Conservation (phyloP, 2,113 vertebrate genomes). For the Hemibagrus wyckioides region DNA sequence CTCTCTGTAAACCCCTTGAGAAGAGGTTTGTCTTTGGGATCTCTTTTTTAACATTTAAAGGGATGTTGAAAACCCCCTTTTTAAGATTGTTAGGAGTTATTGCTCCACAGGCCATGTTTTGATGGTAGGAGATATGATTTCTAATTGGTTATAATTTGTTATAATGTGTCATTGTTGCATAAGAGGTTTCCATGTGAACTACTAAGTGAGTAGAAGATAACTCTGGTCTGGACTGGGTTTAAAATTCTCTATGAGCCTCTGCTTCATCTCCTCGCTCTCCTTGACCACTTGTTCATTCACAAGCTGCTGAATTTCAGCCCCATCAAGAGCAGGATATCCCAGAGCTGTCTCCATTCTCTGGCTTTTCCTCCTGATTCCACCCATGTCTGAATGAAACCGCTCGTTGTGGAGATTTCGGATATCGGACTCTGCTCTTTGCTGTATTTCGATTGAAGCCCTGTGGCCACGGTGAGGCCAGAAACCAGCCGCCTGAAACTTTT, state of each 20-base stretch:
- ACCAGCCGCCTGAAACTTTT: slow-evolving; percentile 9
- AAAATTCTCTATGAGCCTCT: neutral
- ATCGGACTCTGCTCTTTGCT: neutral
- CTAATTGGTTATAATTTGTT: neutral
- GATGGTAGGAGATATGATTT: neutral
- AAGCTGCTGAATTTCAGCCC: slow-evolving; percentile 26
- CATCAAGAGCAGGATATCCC: slow-evolving; percentile 9
- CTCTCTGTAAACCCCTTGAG: neutral
- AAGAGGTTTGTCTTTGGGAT: neutral
- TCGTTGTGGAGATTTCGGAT: neutral
- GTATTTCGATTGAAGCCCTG: slow-evolving; percentile 8
- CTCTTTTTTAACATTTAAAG: neutral
- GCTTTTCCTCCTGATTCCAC: neutral
- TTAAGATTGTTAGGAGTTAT: neutral
- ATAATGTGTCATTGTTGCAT: neutral
- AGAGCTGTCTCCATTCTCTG: neutral
- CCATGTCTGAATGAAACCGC: neutral
- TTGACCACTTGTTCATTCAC: neutral
- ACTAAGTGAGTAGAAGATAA: neutral
- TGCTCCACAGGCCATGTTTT: neutral
- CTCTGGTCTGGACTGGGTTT: slow-evolving; percentile 17
- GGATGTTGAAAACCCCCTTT: neutral
- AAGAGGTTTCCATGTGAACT: neutral
- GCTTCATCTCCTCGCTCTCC: neutral
- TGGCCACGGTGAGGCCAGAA: neutral